A percentile compares a stretch with the other conserved stretches of the same genome.
phyloP scores from a whole-genome alignment of 2,888 invertebrate species.

The Eristalinus aeneus region DNA sequence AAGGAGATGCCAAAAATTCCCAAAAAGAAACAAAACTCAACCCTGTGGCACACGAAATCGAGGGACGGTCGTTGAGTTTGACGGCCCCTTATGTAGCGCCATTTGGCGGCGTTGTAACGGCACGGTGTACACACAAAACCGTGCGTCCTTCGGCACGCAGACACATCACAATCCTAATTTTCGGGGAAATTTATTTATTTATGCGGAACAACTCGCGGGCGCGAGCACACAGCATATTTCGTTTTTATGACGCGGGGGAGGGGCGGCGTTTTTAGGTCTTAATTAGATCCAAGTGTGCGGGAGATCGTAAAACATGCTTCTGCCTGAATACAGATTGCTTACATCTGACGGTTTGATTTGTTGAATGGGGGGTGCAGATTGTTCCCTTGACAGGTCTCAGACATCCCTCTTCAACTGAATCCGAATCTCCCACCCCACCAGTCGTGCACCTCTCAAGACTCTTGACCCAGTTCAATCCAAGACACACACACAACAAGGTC shows the following conservation, averaged over 20 bases:
- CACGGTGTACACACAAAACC: background rate
- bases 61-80: background rate
- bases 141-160: slow-evolving; percentile 25
- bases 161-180: slow-evolving; percentile 31
- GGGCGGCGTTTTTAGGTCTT: slow-evolving; percentile 38
- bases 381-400: too few relatives aligned
- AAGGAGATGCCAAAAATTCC: background rate
- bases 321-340: slow-evolving; percentile 48
- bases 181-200: slow-evolving; percentile 60
- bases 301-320: slow-evolving; percentile 51
- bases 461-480: background rate
- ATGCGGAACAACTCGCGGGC: slow-evolving; percentile 58
- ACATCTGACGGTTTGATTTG: slow-evolving; percentile 24
- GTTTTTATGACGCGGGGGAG: slow-evolving; percentile 26
- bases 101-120: background rate
- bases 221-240: slow-evolving; percentile 56
- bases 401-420: too few relatives aligned
- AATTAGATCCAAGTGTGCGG: slow-evolving; percentile 59
- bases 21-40: background rate
- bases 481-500: slow-evolving; percentile 41
- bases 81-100: background rate
- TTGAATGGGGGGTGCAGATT: background rate
- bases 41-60: slow-evolving; percentile 29
- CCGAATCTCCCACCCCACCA: too few relatives aligned
- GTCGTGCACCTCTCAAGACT: background rate